These are phyloP conservation scores for Danio jaintianensis DNA, from an alignment of 2,797 vertebrate genomes.

Conservation along the genomic window DNA sequence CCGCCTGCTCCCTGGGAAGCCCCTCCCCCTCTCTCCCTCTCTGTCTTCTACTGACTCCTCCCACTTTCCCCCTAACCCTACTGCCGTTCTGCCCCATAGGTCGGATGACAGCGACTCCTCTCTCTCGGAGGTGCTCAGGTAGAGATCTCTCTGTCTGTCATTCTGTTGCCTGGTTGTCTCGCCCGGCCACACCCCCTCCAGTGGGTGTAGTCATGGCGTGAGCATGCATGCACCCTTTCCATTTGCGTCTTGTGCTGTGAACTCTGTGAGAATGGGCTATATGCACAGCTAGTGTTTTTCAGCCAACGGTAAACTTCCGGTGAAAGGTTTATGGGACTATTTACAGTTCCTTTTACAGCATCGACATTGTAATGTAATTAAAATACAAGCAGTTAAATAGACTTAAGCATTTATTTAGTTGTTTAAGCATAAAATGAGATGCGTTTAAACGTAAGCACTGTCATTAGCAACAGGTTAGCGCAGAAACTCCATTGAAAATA, in stretches of 20 bases:
- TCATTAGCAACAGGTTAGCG: too few relatives aligned
- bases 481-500: too few relatives aligned
- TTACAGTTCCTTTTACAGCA: too few relatives aligned
- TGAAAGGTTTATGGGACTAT: too few relatives aligned
- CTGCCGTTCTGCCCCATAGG: conserved; percentile 97
- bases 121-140: conserved; percentile 99
- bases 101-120: conserved; percentile 99
- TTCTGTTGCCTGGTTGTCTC: conserved; percentile 66
- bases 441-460: too few relatives aligned
- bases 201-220: conserved; percentile 60
- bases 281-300: too few relatives aligned
- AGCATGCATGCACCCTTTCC: conserved; percentile 70
- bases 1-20: conserved; percentile 50
- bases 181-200: conserved; percentile 44
- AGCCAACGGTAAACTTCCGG: too few relatives aligned
- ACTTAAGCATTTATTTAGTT: too few relatives aligned
- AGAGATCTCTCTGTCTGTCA: conserved; percentile 88
- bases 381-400: too few relatives aligned
- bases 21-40: conserved; percentile 63
- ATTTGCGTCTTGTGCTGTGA: conserved; percentile 57
- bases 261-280: conserved; percentile 25
- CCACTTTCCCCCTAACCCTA: conserved; percentile 83
- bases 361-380: too few relatives aligned
- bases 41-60: conserved; percentile 58
- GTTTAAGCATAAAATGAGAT: too few relatives aligned